Evolutionary conservation across 2,888 invertebrate genomes (phyloP), one percentile per base, ranked within the genome.

Genomic region (Andrena bucephala): DNA sequence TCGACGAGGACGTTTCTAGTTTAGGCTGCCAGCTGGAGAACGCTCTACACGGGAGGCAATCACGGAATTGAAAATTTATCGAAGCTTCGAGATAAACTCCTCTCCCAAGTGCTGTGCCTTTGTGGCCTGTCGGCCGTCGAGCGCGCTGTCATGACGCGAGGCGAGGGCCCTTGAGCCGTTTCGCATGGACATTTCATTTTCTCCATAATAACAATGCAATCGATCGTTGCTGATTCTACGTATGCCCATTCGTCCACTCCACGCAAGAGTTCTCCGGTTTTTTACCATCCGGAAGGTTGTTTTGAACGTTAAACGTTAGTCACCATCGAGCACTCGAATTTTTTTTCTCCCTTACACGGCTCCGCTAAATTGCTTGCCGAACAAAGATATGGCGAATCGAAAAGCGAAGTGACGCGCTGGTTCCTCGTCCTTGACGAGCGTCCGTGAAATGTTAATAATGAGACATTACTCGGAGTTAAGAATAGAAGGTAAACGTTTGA

Each of bases 11-110:
- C 54, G 60, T 67, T 78, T 54, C 79, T 65, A 33, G 70, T 72
- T 72, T 74, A 74, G 60, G 62, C 76, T 52, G 75, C 31, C 68
- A 42, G 42, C 6, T 2, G 42, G 13, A 20, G 33, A 65, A 59
- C 60, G 57, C 62, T 48, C 79, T 33, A 67, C 71, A 57, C 80
- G 52, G 24, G 48, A 50, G 48, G 80, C 71, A 72, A 72, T 81
- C 81, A 57, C 36, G 57, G 67, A 80, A 81, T 79, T 68, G 72
- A 72, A 71, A 78, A 68, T 80, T 81, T 81, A 81, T 71, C 60
- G 63, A 50, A 50, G 54, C 33, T 10, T 20, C 16, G 33, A 36
- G 42, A 48, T 75, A 48, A 73, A 63, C 59, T 27, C 31, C 7
- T 7, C 24, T 6, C 63, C 24, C 8, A 16, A 42, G 60, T 50